Base-by-base conservation (phyloP, 2,888 invertebrate genomes). In the Apamea epomidion region DNA sequence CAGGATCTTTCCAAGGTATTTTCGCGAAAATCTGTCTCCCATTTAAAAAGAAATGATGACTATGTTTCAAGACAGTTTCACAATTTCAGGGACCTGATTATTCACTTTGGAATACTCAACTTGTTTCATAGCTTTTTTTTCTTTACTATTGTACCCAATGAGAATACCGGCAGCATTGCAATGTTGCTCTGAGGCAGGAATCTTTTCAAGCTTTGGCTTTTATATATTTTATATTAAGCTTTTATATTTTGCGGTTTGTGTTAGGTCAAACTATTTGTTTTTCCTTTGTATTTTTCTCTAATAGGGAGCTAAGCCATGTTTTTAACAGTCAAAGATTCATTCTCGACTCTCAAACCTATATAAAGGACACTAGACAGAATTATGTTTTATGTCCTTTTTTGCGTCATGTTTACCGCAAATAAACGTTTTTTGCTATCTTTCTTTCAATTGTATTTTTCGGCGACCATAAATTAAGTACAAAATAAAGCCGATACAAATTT, bases 81-180 rank as follows among this genome's bases (percentile, higher is more conserved):
- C 45, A 58, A 70, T 67, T 74, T 74, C 71, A 62, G 32, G 29
- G 60, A 32, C 16, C 37, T 72, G 58, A 78, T 78, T 80, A 76
- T 83, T 83, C 32, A 76, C 68, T 84, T 84, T 76, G 83, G 64
- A 83, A 72, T 81, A 85, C 70, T 60, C 32, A 75, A 75, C 71
- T 75, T 71, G 72, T 58, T 75, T 58, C 48, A 48, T 75, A 72
- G 48, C 65, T 67, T 69, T 84, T 84, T 64, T 84, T 71, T 76
- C 51, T 83, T 64, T 1, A 64, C 71, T 64, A 82, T 83, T 82
- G 68, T 82, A 42, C 4, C 67, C 48, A 58, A 80, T 58, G n/a
- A 83, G 72, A 84, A 84, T 67, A 45, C 67, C 62, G 42, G 62
- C 32, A 64, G 67, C 37, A 67, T 80, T 64, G 51, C 71, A n/a